A percentile compares a stretch with the other conserved stretches of the same genome.
Evolutionary conservation across 1,140 invertebrate species (phyloP).

Genomic region (Chironomus tepperi): DNA sequence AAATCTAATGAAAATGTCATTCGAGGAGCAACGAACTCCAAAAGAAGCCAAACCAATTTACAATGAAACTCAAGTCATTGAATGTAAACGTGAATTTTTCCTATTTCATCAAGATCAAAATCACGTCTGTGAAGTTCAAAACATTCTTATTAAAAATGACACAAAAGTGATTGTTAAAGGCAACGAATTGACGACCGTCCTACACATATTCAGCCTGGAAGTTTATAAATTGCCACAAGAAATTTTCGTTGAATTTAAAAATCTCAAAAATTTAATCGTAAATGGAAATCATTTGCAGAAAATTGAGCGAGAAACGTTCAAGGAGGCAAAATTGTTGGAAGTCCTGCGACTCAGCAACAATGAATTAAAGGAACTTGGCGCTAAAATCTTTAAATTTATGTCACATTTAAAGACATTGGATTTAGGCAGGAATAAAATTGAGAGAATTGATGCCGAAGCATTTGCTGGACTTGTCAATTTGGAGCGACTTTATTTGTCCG

Average conservation of each 20-base stretch:
- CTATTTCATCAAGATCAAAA: slow-evolving; percentile 12
- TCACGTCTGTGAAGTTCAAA: not conserved
- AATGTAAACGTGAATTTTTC: not conserved
- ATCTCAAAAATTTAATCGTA: not conserved
- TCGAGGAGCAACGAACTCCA: not conserved
- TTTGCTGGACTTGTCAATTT: not conserved
- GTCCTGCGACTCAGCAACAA: not conserved
- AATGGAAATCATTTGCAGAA: not conserved
- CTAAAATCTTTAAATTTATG: not conserved
- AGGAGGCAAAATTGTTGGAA: not conserved
- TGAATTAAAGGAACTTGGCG: not conserved
- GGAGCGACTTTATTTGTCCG: not conserved
- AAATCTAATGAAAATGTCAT: not conserved
- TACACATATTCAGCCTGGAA: not conserved
- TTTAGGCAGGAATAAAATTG: not conserved
- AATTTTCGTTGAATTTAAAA: slow-evolving; percentile 1
- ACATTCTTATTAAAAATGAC: not conserved
- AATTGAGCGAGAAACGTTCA: not conserved
- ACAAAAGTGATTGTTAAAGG: not conserved
- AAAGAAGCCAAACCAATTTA: not conserved
- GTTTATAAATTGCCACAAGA: slow-evolving; percentile 1
- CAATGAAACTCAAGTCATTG: not conserved
- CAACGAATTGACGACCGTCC: not conserved
- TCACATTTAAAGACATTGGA: not conserved
- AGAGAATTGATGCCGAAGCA: not conserved